Evolutionary conservation across 2,888 invertebrate species (phyloP).

Genomic region (Belgica antarctica): DNA sequence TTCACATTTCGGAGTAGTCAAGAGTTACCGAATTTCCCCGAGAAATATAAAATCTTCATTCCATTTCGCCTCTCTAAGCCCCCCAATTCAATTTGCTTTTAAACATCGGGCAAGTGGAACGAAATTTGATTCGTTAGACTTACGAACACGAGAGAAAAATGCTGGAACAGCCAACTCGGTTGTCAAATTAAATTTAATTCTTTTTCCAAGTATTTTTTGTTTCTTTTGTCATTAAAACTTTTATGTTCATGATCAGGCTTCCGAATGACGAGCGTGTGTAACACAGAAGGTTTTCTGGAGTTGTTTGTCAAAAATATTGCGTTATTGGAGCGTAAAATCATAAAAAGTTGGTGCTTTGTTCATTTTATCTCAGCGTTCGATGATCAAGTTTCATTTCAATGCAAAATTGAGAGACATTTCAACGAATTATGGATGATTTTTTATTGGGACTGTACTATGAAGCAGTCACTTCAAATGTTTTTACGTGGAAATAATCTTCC

Average conservation of each 20-base stretch:
- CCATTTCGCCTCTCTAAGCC: neutral
- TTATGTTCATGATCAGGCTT: too few species aligned
- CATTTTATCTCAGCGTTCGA: too few species aligned
- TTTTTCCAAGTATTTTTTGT: neutral
- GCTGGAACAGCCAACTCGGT: neutral
- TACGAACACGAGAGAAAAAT: neutral
- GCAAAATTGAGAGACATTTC: too few species aligned
- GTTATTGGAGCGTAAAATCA: conserved; percentile 38
- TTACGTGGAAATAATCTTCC: too few species aligned
- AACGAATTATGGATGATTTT: too few species aligned
- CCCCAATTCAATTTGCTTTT: neutral
- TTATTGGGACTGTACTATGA: too few species aligned
- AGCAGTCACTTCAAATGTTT: too few species aligned
- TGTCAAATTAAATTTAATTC: neutral
- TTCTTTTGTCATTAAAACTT: neutral
- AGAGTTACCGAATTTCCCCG: neutral
- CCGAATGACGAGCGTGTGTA: too few species aligned
- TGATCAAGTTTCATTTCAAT: too few species aligned
- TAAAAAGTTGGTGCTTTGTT: too few species aligned
- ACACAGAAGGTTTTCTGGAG: too few species aligned
- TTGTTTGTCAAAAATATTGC: conserved; percentile 5
- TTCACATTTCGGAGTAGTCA: neutral
- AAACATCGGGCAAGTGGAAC: neutral
- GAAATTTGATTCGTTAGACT: neutral
- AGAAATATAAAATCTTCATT: neutral